phyloP scores from a whole-genome alignment of 1,140 invertebrate species.

The Drosophila rufa region DNA sequence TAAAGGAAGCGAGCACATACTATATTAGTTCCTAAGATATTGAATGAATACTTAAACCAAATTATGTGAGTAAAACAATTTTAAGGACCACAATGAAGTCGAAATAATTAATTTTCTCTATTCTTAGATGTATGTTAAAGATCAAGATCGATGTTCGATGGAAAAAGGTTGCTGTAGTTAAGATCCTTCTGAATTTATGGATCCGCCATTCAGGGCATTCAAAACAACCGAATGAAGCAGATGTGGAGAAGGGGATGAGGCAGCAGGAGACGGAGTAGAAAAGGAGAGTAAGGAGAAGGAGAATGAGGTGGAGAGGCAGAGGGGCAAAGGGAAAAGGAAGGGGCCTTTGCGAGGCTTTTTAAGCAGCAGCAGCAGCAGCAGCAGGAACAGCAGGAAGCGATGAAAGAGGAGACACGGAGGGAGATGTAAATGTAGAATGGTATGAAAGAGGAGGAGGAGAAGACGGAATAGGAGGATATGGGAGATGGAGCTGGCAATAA shows the following conservation, averaged over 20 bases:
- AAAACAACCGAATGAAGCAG: constrained; percentile 24
- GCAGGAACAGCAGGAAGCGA: constrained; percentile 53
- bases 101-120: too few relatives aligned
- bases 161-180: not conserved
- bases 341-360: constrained; percentile 34
- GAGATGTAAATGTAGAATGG: not conserved
- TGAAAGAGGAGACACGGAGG: constrained; percentile 14
- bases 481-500: constrained; percentile 53
- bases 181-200: not conserved
- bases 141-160: not conserved
- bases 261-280: not conserved
- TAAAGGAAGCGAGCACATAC: too few relatives aligned
- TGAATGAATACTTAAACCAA: too few relatives aligned
- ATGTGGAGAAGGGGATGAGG: not conserved
- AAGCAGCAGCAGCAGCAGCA: constrained; percentile 10
- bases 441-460: not conserved
- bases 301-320: not conserved
- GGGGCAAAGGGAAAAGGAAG: constrained; percentile 3
- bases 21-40: too few relatives aligned
- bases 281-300: not conserved
- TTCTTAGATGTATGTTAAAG: not conserved
- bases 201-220: constrained; percentile 3
- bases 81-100: too few relatives aligned
- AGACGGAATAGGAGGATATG: not conserved
- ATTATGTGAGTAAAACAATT: too few relatives aligned